Conservation (phyloP, 1,140 invertebrate species). For the Galendromus occidentalis region DNA sequence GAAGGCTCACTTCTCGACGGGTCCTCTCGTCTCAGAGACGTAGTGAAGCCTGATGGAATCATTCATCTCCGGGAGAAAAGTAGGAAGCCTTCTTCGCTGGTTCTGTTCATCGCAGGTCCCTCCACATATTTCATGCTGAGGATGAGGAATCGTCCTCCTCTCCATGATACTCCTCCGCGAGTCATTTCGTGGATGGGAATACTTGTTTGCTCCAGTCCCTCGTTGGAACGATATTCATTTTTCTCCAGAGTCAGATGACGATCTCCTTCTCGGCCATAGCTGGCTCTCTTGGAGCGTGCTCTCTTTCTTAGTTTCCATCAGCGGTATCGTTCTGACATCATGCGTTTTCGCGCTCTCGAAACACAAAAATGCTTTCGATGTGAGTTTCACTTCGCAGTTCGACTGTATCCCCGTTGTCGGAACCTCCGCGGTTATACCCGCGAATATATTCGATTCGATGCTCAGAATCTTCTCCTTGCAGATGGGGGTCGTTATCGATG, state of each 20-base stretch:
- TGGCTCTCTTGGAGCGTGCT: neutral
- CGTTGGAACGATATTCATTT: neutral
- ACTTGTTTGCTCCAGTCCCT: no score
- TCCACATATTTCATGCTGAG: no score
- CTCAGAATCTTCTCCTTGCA: constrained; percentile 22
- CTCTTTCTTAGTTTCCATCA: neutral
- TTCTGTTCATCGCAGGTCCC: no score
- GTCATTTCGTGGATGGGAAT: no score
- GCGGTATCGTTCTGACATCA: neutral
- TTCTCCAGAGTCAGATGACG: neutral
- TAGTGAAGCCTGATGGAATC: neutral
- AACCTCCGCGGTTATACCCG: neutral
- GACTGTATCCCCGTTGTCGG: neutral
- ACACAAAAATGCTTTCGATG: neutral
- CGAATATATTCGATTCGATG: no score
- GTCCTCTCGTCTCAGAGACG: neutral
- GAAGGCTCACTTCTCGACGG: neutral
- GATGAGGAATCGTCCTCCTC: no score
- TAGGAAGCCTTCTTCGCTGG: neutral
- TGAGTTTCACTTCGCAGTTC: neutral
- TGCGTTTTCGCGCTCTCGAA: neutral
- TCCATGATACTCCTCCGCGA: no score
- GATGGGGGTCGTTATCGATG: constrained; percentile 36
- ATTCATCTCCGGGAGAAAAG: neutral
- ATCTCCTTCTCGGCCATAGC: neutral